Evolutionary conservation across 2,113 vertebrate species (phyloP), one percentile per base, ranked within the genome.

Genomic region (Rissa tridactyla): DNA sequence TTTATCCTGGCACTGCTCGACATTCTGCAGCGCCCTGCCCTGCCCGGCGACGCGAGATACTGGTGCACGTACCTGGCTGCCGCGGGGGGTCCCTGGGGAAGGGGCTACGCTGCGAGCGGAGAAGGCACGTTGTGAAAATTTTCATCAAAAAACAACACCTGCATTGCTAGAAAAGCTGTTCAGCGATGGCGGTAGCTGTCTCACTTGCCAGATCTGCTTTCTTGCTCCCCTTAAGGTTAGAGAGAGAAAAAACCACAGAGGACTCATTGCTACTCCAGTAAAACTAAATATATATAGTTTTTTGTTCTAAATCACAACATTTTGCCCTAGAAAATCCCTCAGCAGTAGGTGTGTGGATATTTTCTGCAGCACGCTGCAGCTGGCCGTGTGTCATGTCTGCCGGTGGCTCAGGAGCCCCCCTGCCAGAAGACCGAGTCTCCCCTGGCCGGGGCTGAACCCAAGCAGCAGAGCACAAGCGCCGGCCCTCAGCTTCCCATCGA

Each of bases 51-150:
- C n/a, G 3, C 0, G 6, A 25, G 61, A 1, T 13, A 11, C 36
- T 9, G 2, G 10, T 6, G 65, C 1, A 0, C 2, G 52, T 7
- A 23, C 2, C 10, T 0, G 2, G 40, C 49, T 86, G 66, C 82
- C 73, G 72, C 44, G 18, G 25, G 54, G 52, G 34, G 29, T 71
- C 46, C 27, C 69, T 29, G 38, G 76, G 81, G 61, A 92, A 77
- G n/a, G 55, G 42, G 46, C 40, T 42, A 7, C 1, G 2, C 30
- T 26, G 62, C 3, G 10, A 49, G 51, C 7, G 0, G 7, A 23
- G 27, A 44, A 79, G 34, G 42, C 10, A 7, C 2, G 8, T 13
- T 6, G 38, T 70, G 77, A 52, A 49, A 86, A 32, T 10, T 66
- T 46, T 66, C 78, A 51, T 70, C 46, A 76, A 68, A 34, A 51